These are phyloP conservation scores for Gymnoscelis rufifasciata DNA, from an alignment of 2,888 invertebrate species.

Conservation along the genomic window DNA sequence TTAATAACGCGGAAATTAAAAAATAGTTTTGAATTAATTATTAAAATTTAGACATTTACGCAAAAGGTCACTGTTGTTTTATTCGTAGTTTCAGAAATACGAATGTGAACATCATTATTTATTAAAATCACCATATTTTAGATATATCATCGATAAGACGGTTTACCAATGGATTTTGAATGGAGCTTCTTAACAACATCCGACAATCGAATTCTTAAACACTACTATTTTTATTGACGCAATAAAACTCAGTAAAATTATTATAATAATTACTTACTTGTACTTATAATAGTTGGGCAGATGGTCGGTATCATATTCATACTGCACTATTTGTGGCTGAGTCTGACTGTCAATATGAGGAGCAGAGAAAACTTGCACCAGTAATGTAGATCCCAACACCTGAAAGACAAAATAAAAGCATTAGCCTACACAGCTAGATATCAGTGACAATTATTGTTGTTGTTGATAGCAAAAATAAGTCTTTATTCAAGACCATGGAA, in stretches of 20 bases:
- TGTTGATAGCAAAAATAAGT: too few relatives aligned
- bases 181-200: too few relatives aligned
- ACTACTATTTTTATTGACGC: too few relatives aligned
- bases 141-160: too few relatives aligned
- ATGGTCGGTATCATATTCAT: conserved; percentile 55
- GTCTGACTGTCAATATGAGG: conserved; percentile 46
- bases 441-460: too few relatives aligned
- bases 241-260: too few relatives aligned
- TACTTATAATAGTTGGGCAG: conserved; percentile 69
- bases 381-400: conserved; percentile 40
- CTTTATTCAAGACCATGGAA: too few relatives aligned
- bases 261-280: conserved; percentile 65
- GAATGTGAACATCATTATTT: too few relatives aligned
- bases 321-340: conserved; percentile 51
- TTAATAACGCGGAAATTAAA: not conserved
- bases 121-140: too few relatives aligned
- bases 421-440: too few relatives aligned
- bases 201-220: too few relatives aligned
- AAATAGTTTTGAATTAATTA: not conserved
- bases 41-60: conserved; percentile 28
- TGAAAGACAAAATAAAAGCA: conserved; percentile 40
- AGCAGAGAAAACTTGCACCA: conserved; percentile 41
- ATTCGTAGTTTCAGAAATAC: not conserved
- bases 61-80: conserved; percentile 23
- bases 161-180: too few relatives aligned